Evolutionary conservation across 2,113 vertebrate genomes (phyloP), one percentile per base, ranked within the genome.

Genomic region (Zapus hudsonius): DNA sequence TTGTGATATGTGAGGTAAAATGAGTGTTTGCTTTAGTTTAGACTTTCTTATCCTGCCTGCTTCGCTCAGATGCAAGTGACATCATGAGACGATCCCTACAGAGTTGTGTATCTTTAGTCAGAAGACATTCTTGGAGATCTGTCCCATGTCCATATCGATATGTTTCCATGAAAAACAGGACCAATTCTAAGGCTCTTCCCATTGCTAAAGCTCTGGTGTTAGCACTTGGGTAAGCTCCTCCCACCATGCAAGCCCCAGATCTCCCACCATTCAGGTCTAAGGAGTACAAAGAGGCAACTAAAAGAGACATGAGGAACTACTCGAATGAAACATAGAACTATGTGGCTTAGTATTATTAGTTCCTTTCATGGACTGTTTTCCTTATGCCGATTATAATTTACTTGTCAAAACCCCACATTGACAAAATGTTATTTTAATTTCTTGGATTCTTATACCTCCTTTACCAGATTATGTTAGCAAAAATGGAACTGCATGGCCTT

Each of bases 1-100:
- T 94, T 89, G 73, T 89, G 84, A 75, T 94, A 33, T 90, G 55
- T 75, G 63, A 79, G 42, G 64, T 90, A 64, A 87, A 91, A 89
- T 38, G 40, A 82, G 11, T 7, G 87, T 91, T 90, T 86, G 31
- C 16, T 57, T 89, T 80, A 57, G 70, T 44, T 27, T n/a, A 44
- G 12, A 72, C 47, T 57, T 31, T 74, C 57, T 69, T 59, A 74
- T 84, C 20, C 29, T 15, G 16, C 13, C 31, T 15, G 16, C 13
- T 31, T 87, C 44, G 31, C 7, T 33, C 40, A 74, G 40, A 52
- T 67, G 76, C 36, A 55, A n/a, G 2, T 42, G 29, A 31, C n/a
- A n/a, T 57, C 20, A 3, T 87, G 81, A 69, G 29, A 87, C 70
- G 10, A 25, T 5, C 55, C 7, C 17, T 11, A 76, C 13, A 15